Evolutionary conservation across 2,113 vertebrate species (phyloP), one percentile per base, ranked within the genome.

Genomic region (Takifugu flavidus): DNA sequence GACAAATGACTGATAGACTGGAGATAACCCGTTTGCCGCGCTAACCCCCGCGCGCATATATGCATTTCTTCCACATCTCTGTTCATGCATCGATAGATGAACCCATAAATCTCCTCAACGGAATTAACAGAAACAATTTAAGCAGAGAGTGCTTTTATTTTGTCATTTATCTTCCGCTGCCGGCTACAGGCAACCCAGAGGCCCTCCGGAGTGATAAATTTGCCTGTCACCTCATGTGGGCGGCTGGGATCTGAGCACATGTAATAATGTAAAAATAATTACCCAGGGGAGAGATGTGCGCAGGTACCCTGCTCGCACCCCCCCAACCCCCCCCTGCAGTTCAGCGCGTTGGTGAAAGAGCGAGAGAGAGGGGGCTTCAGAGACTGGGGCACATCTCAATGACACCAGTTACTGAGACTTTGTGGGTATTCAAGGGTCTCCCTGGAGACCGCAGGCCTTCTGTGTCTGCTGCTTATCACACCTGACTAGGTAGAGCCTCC

Each of bases 241-340:
- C 88, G 82, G 85, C 85, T 83, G 67, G 87, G 87, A 91, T 92
- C 89, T 89, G 84, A 91, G 90, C 89, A 92, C 85, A 89, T 92
- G 90, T 92, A 92, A 92, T 92, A 91, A 92, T 92, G 90, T 91
- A 91, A 89, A 90, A 92, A 92, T 92, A 92, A 92, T 92, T 91
- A 92, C 91, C 90, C 90, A 75, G 72, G 89, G 89, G 91, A 92
- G 77, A 87, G 77, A 72, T 78, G 82, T 72, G 75, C 63, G 56
- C 75, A 80, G 83, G 83, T 70, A 82, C 82, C 76, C 75, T 59
- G 49, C 63, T 59, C 62, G 65, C 75, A 71, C 72, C 77, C 74
- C 77, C 74, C 53, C 20, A 20, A 20, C 20, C 55, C 71, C 53
- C 68, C 62, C 75, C 70, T 74, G 58, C 57, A 43, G 73, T 66